Base-by-base conservation (phyloP, 1,140 invertebrate genomes). In the Pogonognathellus flavescens region DNA sequence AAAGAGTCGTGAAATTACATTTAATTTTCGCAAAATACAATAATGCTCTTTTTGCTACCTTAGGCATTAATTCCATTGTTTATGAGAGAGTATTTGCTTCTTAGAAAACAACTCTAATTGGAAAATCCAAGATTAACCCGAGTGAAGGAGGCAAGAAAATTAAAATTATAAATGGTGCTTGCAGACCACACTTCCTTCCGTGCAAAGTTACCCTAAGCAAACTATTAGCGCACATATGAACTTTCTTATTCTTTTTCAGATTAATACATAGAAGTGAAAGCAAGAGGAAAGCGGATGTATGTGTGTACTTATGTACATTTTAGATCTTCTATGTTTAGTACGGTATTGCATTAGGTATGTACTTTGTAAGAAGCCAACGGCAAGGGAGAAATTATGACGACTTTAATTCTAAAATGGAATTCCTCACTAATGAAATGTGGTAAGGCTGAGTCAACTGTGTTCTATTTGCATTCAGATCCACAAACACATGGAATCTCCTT, bases 361-460 rank as follows among this genome's bases (percentile, higher is more conserved):
- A 66, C 25, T 13, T 66, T 41, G 70, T 41, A 76, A 41, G 70
- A n/a, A 18, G 70, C 70, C 70, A 49, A 49, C 13, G 70, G 70
- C 70, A 50, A 49, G 70, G 25, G 70, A 76, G 70, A 76, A 76
- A 76, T 76, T 76, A 76, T 76, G 70, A 76, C 49, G 70, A 76
- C 70, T 76, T 76, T 76, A 76, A 76, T 76, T 76, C 49, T 31
- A 50, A 76, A 76, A 76, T 76, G 70, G 70, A 76, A 76, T 76
- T 76, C 70, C 41, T 76, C 70, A 76, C 70, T 76, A 76, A 76
- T 76, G 70, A 76, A 76, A 76, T 76, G 70, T 76, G 70, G 70
- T 76, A 76, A 76, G 31, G 41, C 70, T 76, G 70, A 76, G 70
- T 76, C 70, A 76, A 76, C 70, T 76, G 25, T 76, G 70, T 50